Evolutionary conservation across 30 jellyfish, hydroid and myxozoan genomes (phyloP).

Genomic region (Cassiopea andromeda): DNA sequence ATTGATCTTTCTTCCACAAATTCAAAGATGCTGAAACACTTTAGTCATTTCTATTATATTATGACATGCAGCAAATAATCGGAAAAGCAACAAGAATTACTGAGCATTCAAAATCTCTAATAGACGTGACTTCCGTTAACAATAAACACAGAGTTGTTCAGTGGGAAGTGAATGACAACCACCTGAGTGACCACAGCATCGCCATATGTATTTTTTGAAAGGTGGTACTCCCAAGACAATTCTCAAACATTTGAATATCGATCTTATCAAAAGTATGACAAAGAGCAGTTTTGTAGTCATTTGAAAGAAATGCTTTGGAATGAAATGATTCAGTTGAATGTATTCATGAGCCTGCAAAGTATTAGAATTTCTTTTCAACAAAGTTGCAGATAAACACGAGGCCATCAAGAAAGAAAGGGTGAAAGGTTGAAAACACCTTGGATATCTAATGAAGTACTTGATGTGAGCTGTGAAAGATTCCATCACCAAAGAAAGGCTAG

Average conservation of each 20-base stretch:
- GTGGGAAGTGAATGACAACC: conserved; percentile 57
- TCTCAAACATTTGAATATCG: conserved; percentile 44
- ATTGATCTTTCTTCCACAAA: conserved; percentile 52
- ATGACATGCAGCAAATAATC: conserved; percentile 60
- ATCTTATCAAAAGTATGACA: conserved; percentile 46
- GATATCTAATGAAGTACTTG: conserved; percentile 33
- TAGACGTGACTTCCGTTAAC: conserved; percentile 55
- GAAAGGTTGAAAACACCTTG: conserved; percentile 63
- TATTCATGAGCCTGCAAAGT: conserved; percentile 45
- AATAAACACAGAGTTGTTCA: conserved; percentile 63
- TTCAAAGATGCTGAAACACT: conserved; percentile 60
- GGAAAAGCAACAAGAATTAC: conserved; percentile 57
- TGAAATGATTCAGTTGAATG: conserved; percentile 38
- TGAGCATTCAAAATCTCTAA: conserved; percentile 53
- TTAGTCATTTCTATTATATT: conserved; percentile 46
- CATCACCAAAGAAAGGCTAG: conserved; percentile 60
- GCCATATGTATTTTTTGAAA: conserved; percentile 32
- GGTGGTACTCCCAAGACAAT: conserved; percentile 53
- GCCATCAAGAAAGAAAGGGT: conserved; percentile 49
- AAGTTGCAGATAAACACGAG: conserved; percentile 63
- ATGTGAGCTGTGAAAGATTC: conserved; percentile 57
- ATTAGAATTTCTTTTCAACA: conserved; percentile 54
- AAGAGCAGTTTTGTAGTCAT: conserved; percentile 54
- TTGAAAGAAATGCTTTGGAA: conserved; percentile 60
- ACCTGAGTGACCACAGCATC: conserved; percentile 74